phyloP scores from a whole-genome alignment of 2,797 vertebrate species.

The Dryobates pubescens region DNA sequence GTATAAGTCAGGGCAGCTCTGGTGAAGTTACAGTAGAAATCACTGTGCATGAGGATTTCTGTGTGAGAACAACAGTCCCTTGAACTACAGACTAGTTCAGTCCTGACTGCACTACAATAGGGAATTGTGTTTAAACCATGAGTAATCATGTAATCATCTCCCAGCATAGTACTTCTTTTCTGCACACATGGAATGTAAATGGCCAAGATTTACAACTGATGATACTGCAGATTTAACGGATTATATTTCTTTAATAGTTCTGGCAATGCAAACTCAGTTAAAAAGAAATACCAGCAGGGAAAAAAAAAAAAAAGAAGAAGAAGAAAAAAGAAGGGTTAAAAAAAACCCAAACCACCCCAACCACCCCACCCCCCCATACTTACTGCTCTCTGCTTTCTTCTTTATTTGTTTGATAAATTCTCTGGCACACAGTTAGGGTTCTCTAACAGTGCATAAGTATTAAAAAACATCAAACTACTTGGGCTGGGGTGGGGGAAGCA shows the following conservation, averaged over 20 bases:
- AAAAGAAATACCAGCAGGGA: not conserved
- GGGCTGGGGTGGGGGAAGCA: not conserved
- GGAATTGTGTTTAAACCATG: constrained; percentile 66
- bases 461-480: not conserved
- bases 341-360: too few species aligned
- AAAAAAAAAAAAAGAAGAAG: not conserved
- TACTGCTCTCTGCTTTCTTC: constrained; percentile 7
- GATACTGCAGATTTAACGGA: constrained; percentile 63
- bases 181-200: constrained; percentile 55
- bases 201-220: constrained; percentile 52
- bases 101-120: constrained; percentile 62
- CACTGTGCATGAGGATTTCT: constrained; percentile 39
- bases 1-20: constrained; percentile 47
- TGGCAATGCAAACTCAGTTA: constrained; percentile 32
- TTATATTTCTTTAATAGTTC: constrained; percentile 53
- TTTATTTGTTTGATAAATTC: constrained; percentile 29
- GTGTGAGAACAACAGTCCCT: constrained; percentile 44
- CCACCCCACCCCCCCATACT: not conserved
- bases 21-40: constrained; percentile 46
- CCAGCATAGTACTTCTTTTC: constrained; percentile 56
- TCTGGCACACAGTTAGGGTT: not conserved
- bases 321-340: too few species aligned
- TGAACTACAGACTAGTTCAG: constrained; percentile 56
- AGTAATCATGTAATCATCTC: constrained; percentile 63
- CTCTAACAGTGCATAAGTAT: not conserved